These are phyloP conservation scores for Rotaria sp. DNA, from an alignment of 2,888 invertebrate species.

Conservation along the genomic window DNA sequence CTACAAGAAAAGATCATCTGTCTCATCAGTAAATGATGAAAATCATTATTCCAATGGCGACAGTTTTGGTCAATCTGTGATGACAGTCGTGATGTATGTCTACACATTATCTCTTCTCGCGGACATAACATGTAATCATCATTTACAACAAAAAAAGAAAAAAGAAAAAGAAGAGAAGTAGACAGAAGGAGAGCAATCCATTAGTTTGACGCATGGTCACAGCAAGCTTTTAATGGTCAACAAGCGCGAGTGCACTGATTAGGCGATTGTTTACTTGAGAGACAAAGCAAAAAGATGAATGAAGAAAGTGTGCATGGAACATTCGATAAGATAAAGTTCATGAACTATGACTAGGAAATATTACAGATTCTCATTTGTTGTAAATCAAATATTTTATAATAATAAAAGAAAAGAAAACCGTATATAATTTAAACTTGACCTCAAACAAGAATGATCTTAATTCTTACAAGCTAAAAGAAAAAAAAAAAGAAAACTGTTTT, in stretches of 20 bases:
- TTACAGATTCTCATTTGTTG: background rate
- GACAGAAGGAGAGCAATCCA: background rate
- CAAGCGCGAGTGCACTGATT: background rate
- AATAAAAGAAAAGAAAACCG: background rate
- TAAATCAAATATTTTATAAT: background rate
- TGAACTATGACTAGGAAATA: slow-evolving; percentile 1
- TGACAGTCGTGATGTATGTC: background rate
- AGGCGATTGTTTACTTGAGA: background rate
- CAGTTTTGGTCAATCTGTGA: background rate
- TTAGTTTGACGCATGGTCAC: background rate
- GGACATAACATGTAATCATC: slow-evolving; percentile 1
- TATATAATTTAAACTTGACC: too few species aligned
- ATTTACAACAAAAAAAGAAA: background rate
- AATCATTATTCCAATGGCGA: background rate
- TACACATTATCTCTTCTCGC: background rate
- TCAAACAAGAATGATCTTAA: background rate
- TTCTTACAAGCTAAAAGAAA: background rate
- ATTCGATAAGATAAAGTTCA: background rate
- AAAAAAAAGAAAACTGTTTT: background rate
- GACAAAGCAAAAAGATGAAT: background rate
- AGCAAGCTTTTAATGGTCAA: background rate
- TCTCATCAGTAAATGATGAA: background rate
- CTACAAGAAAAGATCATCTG: background rate
- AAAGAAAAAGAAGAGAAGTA: background rate
- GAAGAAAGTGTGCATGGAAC: background rate